These are phyloP conservation scores for Xerus rutilus DNA, from an alignment of 2,797 vertebrate genomes.

Conservation along the genomic window DNA sequence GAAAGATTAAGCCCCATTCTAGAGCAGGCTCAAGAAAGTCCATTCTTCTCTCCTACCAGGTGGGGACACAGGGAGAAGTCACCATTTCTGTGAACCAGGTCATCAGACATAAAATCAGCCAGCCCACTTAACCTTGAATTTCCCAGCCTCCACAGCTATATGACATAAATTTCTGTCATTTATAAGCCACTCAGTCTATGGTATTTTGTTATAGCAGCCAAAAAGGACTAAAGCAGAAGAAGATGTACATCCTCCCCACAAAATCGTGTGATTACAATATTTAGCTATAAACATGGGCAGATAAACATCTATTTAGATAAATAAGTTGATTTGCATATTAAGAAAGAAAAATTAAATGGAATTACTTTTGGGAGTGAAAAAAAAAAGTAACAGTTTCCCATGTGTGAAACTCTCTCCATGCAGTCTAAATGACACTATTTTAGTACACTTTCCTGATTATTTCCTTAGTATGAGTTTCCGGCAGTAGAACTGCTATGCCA, in stretches of 20 bases:
- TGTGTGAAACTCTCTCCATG: neutral
- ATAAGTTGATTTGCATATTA: neutral
- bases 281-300: neutral
- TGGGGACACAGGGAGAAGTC: neutral
- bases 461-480: neutral
- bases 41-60: too few relatives aligned
- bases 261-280: neutral
- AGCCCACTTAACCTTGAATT: neutral
- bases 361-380: neutral
- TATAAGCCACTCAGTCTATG: neutral
- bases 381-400: neutral
- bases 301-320: neutral
- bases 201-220: neutral
- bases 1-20: neutral
- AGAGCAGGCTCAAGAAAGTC: neutral
- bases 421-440: neutral
- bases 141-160: neutral
- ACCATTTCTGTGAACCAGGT: too few relatives aligned
- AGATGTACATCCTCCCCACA: neutral
- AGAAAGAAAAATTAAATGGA: conserved; percentile 1
- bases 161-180: neutral
- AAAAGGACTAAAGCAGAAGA: neutral
- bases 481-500: neutral
- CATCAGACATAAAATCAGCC: neutral
- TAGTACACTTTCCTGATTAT: neutral